Conservation (phyloP, 2,888 invertebrate species). For the Parthenolecanium corni region DNA sequence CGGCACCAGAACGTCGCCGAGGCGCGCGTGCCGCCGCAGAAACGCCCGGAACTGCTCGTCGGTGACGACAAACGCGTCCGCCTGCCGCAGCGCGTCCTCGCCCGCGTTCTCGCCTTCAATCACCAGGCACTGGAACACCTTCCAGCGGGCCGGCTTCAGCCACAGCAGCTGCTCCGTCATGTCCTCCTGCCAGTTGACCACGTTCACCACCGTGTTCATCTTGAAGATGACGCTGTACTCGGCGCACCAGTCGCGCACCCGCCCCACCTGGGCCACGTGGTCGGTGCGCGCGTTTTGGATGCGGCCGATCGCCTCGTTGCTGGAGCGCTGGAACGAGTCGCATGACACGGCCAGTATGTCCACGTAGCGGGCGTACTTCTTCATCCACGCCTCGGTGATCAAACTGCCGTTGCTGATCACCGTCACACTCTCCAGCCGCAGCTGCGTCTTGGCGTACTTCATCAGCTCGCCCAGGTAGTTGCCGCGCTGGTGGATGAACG, state of each 20-base stretch:
- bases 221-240: constrained; percentile 43
- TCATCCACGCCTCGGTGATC: constrained; percentile 42
- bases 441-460: constrained; percentile 40
- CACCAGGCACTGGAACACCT: constrained; percentile 44
- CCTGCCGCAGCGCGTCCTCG: constrained; percentile 40
- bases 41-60: constrained; percentile 41
- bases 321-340: constrained; percentile 43
- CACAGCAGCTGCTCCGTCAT: constrained; percentile 40
- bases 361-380: constrained; percentile 39
- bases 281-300: constrained; percentile 38
- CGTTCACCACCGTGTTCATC: constrained; percentile 45
- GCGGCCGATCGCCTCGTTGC: constrained; percentile 42
- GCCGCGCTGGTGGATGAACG: constrained; percentile 41
- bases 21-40: constrained; percentile 39
- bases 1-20: constrained; percentile 41
- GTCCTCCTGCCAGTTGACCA: constrained; percentile 42
- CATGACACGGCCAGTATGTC: constrained; percentile 45
- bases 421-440: constrained; percentile 41
- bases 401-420: constrained; percentile 45
- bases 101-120: constrained; percentile 45
- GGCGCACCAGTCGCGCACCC: constrained; percentile 40
- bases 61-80: constrained; percentile 41
- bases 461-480: constrained; percentile 42
- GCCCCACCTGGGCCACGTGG: constrained; percentile 40
- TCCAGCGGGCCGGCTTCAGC: constrained; percentile 41